Conservation (phyloP, 2,797 vertebrate genomes). For the Enteromius paludinosus region DNA sequence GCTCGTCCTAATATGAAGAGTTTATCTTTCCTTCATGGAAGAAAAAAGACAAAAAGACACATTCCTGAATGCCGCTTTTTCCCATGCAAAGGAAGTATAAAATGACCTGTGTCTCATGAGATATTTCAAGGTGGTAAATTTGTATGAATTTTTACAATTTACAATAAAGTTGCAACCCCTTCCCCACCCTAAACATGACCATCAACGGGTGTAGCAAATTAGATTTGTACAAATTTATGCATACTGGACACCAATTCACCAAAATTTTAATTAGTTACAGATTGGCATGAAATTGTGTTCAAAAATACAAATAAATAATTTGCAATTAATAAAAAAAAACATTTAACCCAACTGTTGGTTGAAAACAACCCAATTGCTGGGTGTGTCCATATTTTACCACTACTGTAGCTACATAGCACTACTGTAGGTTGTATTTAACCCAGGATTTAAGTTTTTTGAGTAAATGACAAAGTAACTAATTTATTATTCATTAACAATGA, state of each 20-base stretch:
- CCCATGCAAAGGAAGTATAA: not conserved
- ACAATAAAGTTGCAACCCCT: not conserved
- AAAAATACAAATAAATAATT: too few species aligned
- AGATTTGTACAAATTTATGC: not conserved
- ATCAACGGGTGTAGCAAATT: not conserved
- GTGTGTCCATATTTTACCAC: too few species aligned
- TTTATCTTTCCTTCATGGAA: not conserved
- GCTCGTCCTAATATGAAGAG: not conserved
- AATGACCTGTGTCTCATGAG: not conserved
- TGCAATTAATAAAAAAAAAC: too few species aligned
- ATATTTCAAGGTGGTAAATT: not conserved
- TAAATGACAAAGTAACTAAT: not conserved
- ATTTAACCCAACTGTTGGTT: too few species aligned
- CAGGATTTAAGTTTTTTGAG: too few species aligned
- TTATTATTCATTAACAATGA: not conserved
- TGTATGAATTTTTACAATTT: not conserved
- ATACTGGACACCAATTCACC: not conserved
- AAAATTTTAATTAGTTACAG: not conserved
- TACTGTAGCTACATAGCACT: too few species aligned
- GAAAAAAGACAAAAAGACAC: too few species aligned
- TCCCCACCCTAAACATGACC: not conserved
- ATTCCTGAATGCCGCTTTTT: not conserved
- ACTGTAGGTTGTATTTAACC: too few species aligned
- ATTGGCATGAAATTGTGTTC: too few species aligned
- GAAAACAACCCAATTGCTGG: too few species aligned